Evolutionary conservation across 2,888 invertebrate genomes (phyloP).

Genomic region (Eristalis tenax): DNA sequence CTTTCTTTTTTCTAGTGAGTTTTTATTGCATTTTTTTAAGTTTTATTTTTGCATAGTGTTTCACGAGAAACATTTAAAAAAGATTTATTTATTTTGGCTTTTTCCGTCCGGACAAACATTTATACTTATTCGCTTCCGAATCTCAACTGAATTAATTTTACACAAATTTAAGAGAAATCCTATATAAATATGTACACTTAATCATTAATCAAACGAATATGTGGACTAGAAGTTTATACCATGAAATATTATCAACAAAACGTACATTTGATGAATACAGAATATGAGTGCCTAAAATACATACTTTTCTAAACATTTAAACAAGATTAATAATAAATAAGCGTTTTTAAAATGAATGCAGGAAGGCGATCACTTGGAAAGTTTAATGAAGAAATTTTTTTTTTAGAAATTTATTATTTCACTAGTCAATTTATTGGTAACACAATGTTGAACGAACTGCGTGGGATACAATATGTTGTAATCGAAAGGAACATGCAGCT

Average conservation of each 20-base stretch:
- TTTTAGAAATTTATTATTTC: slow-evolving; percentile 56
- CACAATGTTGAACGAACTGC: slow-evolving; percentile 22
- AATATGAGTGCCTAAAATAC: slow-evolving; percentile 70
- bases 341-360: slow-evolving; percentile 11
- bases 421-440: slow-evolving; percentile 67
- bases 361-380: slow-evolving; percentile 4
- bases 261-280: slow-evolving; percentile 57
- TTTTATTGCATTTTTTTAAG: slow-evolving; percentile 48
- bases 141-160: slow-evolving; percentile 45
- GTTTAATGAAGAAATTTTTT: slow-evolving; percentile 4
- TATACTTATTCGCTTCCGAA: slow-evolving; percentile 53
- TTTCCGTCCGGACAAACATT: slow-evolving; percentile 61
- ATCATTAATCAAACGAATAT: slow-evolving; percentile 31
- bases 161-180: slow-evolving; percentile 6
- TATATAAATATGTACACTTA: slow-evolving; percentile 27
- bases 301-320: slow-evolving; percentile 54
- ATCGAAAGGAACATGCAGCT: slow-evolving; percentile 47
- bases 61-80: background rate
- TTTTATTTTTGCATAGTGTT: slow-evolving; percentile 28
- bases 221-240: slow-evolving; percentile 12
- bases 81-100: slow-evolving; percentile 56
- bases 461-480: slow-evolving; percentile 29
- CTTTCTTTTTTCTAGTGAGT: slow-evolving; percentile 25
- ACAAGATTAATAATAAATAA: slow-evolving; percentile 20
- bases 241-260: slow-evolving; percentile 40